A percentile compares a stretch with the other conserved stretches of the same genome.
Evolutionary conservation across 2,888 invertebrate genomes (phyloP).

Genomic region (Drosophila monieri): DNA sequence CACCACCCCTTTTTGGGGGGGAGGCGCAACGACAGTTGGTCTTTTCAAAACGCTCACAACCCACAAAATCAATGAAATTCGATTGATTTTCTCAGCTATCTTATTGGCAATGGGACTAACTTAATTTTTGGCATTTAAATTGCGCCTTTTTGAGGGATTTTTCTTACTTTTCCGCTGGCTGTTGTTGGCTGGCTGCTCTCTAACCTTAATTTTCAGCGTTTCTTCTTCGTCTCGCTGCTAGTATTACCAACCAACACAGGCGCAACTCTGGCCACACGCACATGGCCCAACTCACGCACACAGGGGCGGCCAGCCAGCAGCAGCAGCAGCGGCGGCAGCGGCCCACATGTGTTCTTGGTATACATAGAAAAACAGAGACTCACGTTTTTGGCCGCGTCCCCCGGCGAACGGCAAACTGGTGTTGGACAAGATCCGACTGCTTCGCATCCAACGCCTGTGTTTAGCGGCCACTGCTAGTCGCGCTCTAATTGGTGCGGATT

Average conservation of each 20-base stretch:
- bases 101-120: background rate
- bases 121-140: slow-evolving; percentile 13
- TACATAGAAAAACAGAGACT: slow-evolving; percentile 80
- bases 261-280: slow-evolving; percentile 39
- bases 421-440: background rate
- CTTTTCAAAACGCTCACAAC: slow-evolving; percentile 48
- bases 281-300: slow-evolving; percentile 47
- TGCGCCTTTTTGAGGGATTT: slow-evolving; percentile 34
- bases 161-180: slow-evolving; percentile 61
- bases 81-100: background rate
- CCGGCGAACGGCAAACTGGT: slow-evolving; percentile 47
- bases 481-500: background rate
- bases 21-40: slow-evolving; percentile 19
- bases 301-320: background rate
- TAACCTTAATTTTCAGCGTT: slow-evolving; percentile 82
- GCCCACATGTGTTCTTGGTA: slow-evolving; percentile 77
- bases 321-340: slow-evolving; percentile 15
- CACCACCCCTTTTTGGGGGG: slow-evolving; percentile 5
- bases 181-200: slow-evolving; percentile 68
- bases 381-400: slow-evolving; percentile 60
- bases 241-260: slow-evolving; percentile 61
- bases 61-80: slow-evolving; percentile 17
- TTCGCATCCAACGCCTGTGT: background rate
- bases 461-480: background rate
- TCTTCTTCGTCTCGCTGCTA: slow-evolving; percentile 68